Base-by-base conservation (phyloP, 1,140 invertebrate species). In the Pseudomyrmex concolor region DNA sequence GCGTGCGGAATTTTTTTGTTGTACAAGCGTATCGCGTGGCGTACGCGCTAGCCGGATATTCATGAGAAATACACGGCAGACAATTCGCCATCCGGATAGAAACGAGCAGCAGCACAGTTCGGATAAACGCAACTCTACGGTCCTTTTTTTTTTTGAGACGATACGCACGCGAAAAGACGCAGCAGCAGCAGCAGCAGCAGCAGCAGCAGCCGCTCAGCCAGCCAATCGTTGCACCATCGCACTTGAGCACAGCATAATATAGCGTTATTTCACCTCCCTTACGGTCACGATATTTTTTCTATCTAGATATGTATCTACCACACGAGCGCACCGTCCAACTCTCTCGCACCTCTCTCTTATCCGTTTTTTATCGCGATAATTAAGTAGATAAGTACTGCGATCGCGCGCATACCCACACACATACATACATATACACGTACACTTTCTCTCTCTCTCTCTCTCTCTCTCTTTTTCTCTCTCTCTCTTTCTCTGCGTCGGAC, bases 231-330 rank as follows among this genome's bases (percentile, higher is more conserved):
- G 88, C 88, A 89, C 88, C 84, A 89, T 81, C 73, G 88, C 88
- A 89, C 88, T 89, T 85, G 83, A 89, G 87, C 88, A 89, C 88
- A 77, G 88, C 88, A 89, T 86, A 85, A 88, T 89, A 85, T 62
- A 78, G 62, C 64, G 86, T 87, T 67, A 66, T 55, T 76, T 84
- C 76, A 81, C 74, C 48, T 12, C 71, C 62, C 10, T 43, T 51
- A 63, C 68, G 86, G 64, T 85, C 76, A 84, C 57, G n/a, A 17
- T 84, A 84, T 55, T 70, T 80, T 80, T 80, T 81, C 84, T 82
- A 64, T 87, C 82, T 87, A 88, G 86, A 88, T 84, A 81, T 81
- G 76, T 84, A 84, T 80, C 54, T 76, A 73, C 50, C 86, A 87
- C 83, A 78, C 82, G 73, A 54, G 25, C 83, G 86, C 86, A 88